Base-by-base conservation (phyloP, 2,113 vertebrate species). In the Ciconia maguari region DNA sequence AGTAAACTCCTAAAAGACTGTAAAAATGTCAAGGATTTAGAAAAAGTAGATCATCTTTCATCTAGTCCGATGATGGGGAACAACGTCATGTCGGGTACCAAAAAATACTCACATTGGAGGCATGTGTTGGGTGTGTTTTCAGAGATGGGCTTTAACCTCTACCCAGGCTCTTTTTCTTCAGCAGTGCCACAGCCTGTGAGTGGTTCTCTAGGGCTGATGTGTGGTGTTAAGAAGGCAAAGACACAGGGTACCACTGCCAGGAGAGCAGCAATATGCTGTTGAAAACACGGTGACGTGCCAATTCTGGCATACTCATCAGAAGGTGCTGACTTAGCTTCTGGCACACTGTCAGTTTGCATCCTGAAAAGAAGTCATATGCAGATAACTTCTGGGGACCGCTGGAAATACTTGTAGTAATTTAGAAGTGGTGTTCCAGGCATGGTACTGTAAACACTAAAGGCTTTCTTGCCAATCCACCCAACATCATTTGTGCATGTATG, bases 221-320 rank as follows among this genome's bases (percentile, higher is more conserved):
- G 24, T 7, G 16, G 36, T 27, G 3, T 48, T 36, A 27, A 1
- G 55, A 24, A 54, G 32, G 55, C 36, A 55, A 54, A 84, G 38
- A 46, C n/a, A 48, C 27, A 46, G 38, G 10, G 25, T 2, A 11
- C 4, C 51, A 5, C 49, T 62, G 49, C 32, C 19, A 65, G 41
- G 26, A 62, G 6, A 55, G 32, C 66, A 83, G 25, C n/a, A 60
- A 15, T 3, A 29, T 9, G 0, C 38, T 51, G 24, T 30, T 82
- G 42, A 58, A 60, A 68, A 60, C 6, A 69, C 0, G 2, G 15
- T 29, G 27, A 32, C 0, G 0, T 29, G n/a, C n/a, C 55, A 32
- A 0, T 6, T 55, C 38, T 70, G 29, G 41, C 11, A 29, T 0
- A 6, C 1, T 34, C 30, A 34, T 29, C 38, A 92, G 46, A 60